A percentile compares a stretch with the other conserved stretches of the same genome.
Evolutionary conservation across 2,888 invertebrate genomes (phyloP).

Genomic region (Fragum fragum): DNA sequence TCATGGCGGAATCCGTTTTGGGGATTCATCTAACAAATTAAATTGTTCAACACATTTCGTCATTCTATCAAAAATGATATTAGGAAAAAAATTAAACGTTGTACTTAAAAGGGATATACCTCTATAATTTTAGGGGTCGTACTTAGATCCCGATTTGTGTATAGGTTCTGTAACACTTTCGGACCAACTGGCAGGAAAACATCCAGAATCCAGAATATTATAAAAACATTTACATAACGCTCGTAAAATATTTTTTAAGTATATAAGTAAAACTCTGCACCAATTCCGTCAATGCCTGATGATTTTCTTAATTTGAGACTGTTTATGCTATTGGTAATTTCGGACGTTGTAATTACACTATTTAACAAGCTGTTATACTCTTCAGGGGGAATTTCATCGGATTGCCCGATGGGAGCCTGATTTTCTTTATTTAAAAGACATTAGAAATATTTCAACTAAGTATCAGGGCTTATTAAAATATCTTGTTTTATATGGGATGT

Average conservation of each 20-base stretch:
- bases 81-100: conserved; percentile 29
- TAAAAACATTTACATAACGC: background rate
- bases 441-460: background rate
- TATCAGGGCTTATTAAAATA: too few species aligned
- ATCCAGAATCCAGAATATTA: background rate
- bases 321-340: background rate
- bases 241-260: background rate
- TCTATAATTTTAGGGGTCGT: too few species aligned
- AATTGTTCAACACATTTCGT: too few species aligned
- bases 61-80: background rate
- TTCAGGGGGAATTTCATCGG: background rate
- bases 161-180: too few species aligned
- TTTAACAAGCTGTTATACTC: background rate
- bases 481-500: background rate
- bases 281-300: too few species aligned
- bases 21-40: too few species aligned
- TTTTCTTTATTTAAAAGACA: background rate
- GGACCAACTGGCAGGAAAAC: too few species aligned
- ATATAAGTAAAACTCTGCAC: too few species aligned
- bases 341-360: background rate
- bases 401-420: background rate
- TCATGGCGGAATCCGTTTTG: too few species aligned
- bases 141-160: too few species aligned
- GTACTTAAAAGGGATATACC: conserved; percentile 40
- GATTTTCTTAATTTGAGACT: background rate